phyloP scores from a whole-genome alignment of 2,113 vertebrate species.

The Benthochromis sp. region DNA sequence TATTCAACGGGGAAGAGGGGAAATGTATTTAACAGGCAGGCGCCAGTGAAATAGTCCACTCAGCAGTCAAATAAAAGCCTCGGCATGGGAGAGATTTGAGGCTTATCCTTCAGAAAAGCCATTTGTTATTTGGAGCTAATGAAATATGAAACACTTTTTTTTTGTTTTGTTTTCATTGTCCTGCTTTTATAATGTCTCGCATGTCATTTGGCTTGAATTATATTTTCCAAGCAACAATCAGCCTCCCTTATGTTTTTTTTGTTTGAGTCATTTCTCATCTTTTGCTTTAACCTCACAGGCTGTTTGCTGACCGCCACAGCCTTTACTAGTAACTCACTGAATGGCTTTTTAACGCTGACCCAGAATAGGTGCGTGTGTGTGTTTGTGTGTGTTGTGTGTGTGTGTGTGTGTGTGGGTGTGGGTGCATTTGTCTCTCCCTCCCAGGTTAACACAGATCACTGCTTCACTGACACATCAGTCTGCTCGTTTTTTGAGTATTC shows the following conservation, averaged over 20 bases:
- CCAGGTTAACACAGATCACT: constrained; percentile 53
- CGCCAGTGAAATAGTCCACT: constrained; percentile 53
- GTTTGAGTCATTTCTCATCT: background rate
- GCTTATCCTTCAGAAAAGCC: constrained; percentile 46
- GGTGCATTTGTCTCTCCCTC: background rate
- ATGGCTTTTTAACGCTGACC: constrained; percentile 13
- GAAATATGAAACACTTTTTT: constrained; percentile 51
- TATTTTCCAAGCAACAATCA: background rate
- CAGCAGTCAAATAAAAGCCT: constrained; percentile 60
- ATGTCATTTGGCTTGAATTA: constrained; percentile 15
- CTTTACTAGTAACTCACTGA: background rate
- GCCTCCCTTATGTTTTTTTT: background rate
- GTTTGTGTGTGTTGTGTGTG: background rate
- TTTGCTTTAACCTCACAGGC: background rate
- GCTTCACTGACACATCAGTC: constrained; percentile 26
- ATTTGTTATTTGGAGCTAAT: constrained; percentile 56
- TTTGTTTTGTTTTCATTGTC: constrained; percentile 46
- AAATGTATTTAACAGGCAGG: constrained; percentile 50
- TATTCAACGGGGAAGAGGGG: constrained; percentile 21
- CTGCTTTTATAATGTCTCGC: constrained; percentile 18
- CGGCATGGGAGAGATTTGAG: constrained; percentile 35
- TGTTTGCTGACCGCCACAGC: background rate
- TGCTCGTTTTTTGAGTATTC: constrained; percentile 17
- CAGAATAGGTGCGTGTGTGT: background rate
- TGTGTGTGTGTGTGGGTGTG: background rate